phyloP scores from a whole-genome alignment of 2,113 vertebrate species.

The Macquaria australasica region DNA sequence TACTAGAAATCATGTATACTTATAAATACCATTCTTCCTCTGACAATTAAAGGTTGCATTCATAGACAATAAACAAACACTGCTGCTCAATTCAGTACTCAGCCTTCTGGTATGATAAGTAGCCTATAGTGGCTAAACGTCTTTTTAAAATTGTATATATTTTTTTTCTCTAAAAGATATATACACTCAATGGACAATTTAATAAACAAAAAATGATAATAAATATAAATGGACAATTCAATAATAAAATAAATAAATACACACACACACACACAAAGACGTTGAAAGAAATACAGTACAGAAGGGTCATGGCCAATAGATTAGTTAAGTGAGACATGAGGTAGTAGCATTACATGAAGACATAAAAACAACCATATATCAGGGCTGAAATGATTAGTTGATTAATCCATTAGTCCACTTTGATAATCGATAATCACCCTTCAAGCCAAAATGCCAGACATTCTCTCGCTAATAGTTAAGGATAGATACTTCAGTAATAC shows the following conservation, averaged over 20 bases:
- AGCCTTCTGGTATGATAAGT: not conserved
- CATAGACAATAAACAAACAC: too few species aligned
- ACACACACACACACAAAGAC: too few species aligned
- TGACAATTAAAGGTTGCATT: too few species aligned
- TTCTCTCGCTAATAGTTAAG: not conserved
- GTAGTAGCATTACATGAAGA: not conserved
- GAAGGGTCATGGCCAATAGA: not conserved
- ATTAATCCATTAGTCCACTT: not conserved
- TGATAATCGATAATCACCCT: not conserved
- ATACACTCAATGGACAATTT: too few species aligned
- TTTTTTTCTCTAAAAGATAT: too few species aligned
- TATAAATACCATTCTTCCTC: not conserved
- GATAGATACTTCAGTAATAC: not conserved
- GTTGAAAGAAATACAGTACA: not conserved
- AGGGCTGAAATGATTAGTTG: not conserved
- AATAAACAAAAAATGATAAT: not conserved
- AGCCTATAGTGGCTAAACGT: not conserved
- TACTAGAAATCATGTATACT: not conserved
- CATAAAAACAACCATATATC: not conserved
- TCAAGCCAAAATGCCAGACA: not conserved
- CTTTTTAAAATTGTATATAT: not conserved
- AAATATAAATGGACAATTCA: too few species aligned
- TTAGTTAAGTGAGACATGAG: not conserved
- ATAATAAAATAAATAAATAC: too few species aligned
- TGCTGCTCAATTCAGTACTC: too few species aligned